A percentile compares a stretch with the other conserved stretches of the same genome.
Evolutionary conservation across 2,888 invertebrate genomes (phyloP).

Genomic region (Stenoptilia bipunctidactyla): DNA sequence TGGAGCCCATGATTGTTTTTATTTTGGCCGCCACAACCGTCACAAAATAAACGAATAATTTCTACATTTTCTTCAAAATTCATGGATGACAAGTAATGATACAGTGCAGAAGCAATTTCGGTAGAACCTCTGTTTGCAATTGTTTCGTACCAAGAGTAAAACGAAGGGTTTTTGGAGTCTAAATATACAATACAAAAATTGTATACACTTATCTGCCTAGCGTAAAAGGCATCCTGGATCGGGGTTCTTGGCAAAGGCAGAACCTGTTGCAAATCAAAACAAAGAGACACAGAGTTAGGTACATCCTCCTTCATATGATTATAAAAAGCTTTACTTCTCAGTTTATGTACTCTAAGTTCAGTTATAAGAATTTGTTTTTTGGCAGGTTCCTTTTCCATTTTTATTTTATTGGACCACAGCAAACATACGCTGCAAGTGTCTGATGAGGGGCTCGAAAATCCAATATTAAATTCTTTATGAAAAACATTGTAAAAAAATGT

Average conservation of each 20-base stretch:
- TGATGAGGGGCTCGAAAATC: not conserved
- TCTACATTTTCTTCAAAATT: constrained; percentile 10
- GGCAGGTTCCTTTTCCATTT: not conserved
- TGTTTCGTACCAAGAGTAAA: constrained; percentile 23
- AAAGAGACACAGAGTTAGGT: not conserved
- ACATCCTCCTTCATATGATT: constrained; percentile 2
- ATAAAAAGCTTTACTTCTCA: not conserved
- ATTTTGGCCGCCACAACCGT: constrained; percentile 25
- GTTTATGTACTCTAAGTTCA: not conserved
- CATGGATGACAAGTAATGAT: constrained; percentile 12
- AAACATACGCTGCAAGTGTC: not conserved
- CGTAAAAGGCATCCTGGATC: not conserved
- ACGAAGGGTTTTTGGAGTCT: constrained; percentile 14
- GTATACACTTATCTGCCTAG: constrained; percentile 17
- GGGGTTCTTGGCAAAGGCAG: constrained; percentile 19
- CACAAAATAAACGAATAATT: constrained; percentile 19
- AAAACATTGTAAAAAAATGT: too few relatives aligned
- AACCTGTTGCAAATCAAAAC: constrained; percentile 8
- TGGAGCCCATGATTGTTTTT: constrained; percentile 22
- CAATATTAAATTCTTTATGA: too few relatives aligned
- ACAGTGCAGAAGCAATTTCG: constrained; percentile 17
- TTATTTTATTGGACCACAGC: not conserved
- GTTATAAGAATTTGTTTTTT: not conserved
- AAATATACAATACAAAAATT: constrained; percentile 18
- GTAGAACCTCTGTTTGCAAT: constrained; percentile 17